phyloP scores from a whole-genome alignment of 2,113 vertebrate species.

The Bujurquina vittata region DNA sequence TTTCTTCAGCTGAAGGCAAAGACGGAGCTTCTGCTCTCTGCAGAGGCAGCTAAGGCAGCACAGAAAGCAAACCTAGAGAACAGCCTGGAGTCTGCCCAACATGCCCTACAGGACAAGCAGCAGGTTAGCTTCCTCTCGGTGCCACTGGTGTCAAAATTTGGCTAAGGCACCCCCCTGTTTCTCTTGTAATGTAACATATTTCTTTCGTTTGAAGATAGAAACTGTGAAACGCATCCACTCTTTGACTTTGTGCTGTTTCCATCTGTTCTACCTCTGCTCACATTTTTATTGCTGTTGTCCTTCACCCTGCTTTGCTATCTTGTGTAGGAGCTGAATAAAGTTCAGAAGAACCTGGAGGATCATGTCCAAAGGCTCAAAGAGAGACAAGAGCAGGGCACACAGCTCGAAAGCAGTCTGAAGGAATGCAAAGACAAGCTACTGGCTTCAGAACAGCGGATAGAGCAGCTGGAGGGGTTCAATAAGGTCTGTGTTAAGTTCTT shows the following conservation, averaged over 20 bases:
- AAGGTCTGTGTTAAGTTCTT: conserved; percentile 83
- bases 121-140: conserved; percentile 79
- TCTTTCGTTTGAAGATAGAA: background rate
- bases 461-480: conserved; percentile 86
- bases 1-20: conserved; percentile 92
- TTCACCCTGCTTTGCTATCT: background rate
- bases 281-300: background rate
- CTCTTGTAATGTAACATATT: background rate
- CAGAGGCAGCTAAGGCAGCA: conserved; percentile 94
- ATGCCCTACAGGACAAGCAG: conserved; percentile 97
- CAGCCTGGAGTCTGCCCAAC: conserved; percentile 93
- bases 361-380: conserved; percentile 85
- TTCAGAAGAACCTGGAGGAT: conserved; percentile 86
- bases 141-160: background rate
- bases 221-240: background rate
- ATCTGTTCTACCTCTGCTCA: background rate
- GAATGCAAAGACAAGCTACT: conserved; percentile 90
- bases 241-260: background rate
- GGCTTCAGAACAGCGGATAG: conserved; percentile 87
- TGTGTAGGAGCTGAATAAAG: conserved; percentile 90
- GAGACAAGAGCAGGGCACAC: conserved; percentile 87
- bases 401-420: conserved; percentile 89
- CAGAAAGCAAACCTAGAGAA: conserved; percentile 95
- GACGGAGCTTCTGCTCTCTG: conserved; percentile 92
- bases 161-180: background rate